Evolutionary conservation across 2,888 invertebrate species (phyloP), one percentile per base, ranked within the genome.

Genomic region (Willowsia nigromaculata): DNA sequence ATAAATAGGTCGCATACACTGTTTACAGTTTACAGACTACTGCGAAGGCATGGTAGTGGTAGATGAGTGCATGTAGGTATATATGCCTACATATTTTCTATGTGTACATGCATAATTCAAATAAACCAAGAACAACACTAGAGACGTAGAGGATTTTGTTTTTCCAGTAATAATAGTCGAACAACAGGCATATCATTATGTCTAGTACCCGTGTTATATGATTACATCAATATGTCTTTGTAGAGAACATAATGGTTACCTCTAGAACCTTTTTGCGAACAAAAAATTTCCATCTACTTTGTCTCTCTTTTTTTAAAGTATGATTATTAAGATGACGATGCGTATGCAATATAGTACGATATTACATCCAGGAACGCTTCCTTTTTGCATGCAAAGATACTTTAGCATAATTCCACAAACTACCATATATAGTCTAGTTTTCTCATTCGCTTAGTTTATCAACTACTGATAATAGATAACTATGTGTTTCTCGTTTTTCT

Each of bases 321-420:
- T 37, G 50, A 76, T 76, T 76, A 50, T 84, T 84, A 47, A 65
- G 68, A 86, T 86, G 86, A 80, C 68, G 85, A 27, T 80, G 80
- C 86, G 68, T 86, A 80, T 78, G 33, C 40, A 47, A 30, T 40
- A 40, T 59, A 80, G 18, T 80, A 56, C 22, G 6, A 62, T 56
- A 25, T 25, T 9, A 9, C 1, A 13, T 43, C 11, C 43, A 13
- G 9, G 37, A 4, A 6, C 37, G 37, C 22, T 18, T 2, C 18
- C 22, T 33, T 33, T 65, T 15, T 33, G 33, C n/a, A 33, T 11
- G 65, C 33, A 65, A 65, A 65, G 30, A 65, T 27, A 53, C 11
- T 13, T 13, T 18, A 53, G 18, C 4, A 3, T 4, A 43, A 18
- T 18, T 40, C 40, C 43, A 30, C 30, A 76, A 50, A 30, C 25